Conservation (phyloP, 35 echinoderm and acorn worm species). For the Amphiura filiformis region DNA sequence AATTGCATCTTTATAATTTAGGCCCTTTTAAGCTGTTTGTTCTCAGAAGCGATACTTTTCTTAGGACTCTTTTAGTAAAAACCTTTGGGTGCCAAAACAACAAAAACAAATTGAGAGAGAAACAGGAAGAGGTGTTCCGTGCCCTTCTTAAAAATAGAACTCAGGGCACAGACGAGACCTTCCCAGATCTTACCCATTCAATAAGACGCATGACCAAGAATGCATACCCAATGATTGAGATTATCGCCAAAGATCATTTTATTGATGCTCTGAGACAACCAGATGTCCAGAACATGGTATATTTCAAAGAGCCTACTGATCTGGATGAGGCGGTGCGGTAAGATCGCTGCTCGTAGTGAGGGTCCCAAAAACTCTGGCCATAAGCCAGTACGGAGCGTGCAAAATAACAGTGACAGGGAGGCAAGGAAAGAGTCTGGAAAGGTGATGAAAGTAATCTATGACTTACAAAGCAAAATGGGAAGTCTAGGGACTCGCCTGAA, state of each 20-base stretch:
- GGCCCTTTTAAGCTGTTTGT: no score
- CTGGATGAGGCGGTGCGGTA: not conserved
- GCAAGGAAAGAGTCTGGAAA: not conserved
- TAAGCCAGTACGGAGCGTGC: not conserved
- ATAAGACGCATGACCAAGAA: not conserved
- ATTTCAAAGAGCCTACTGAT: not conserved
- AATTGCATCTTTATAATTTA: no score
- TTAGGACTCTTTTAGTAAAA: no score
- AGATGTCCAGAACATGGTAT: not conserved
- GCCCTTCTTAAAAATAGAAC: constrained; percentile 15
- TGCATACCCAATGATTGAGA: constrained; percentile 32
- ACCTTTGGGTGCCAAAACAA: no score
- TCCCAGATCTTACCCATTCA: constrained; percentile 24
- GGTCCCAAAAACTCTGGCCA: not conserved
- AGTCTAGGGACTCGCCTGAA: no score
- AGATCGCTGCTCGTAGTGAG: not conserved
- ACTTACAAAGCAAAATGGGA: no score
- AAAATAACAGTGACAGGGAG: not conserved
- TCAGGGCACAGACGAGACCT: not conserved
- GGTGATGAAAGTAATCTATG: no score
- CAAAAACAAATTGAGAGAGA: no score
- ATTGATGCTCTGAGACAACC: constrained; percentile 25
- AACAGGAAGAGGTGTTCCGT: constrained; percentile 34
- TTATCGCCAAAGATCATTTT: constrained; percentile 33
- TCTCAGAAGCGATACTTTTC: no score